Percentiles rank a stretch among this genome's conserved stretches.
Evolutionary conservation across 2,113 vertebrate species (phyloP).

Genomic region (Leucopternis melanops): DNA sequence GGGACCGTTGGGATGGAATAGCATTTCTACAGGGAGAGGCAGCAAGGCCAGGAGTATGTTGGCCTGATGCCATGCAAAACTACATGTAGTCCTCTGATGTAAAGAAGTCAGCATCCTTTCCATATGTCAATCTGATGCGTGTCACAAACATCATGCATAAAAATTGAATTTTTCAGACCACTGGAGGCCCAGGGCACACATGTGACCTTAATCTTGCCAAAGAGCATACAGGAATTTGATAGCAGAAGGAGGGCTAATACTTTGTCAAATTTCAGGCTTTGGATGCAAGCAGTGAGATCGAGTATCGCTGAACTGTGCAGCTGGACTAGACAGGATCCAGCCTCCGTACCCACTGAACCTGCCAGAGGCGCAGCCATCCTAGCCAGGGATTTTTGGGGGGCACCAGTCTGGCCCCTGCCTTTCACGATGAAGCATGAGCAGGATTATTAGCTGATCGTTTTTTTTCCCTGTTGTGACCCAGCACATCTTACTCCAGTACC

Average conservation of each 20-base stretch:
- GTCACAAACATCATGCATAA: background rate
- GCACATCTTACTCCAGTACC: background rate
- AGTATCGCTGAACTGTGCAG: background rate
- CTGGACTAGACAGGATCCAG: background rate
- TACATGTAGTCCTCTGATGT: background rate
- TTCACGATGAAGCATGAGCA: background rate
- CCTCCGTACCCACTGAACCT: accelerated
- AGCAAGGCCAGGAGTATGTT: background rate
- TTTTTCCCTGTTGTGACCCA: background rate
- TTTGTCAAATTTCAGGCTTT: background rate
- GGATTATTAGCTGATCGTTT: background rate
- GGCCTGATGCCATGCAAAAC: background rate
- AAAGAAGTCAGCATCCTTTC: background rate
- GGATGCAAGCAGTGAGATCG: background rate
- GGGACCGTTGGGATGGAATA: background rate
- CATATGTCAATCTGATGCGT: background rate
- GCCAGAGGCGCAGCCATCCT: background rate
- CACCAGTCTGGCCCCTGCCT: background rate
- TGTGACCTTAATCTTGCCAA: background rate
- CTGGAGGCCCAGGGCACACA: background rate
- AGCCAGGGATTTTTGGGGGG: background rate
- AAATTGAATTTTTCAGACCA: background rate
- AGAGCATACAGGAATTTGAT: background rate
- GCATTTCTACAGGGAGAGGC: background rate
- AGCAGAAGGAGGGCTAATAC: background rate